Evolutionary conservation across 2,113 vertebrate species (phyloP), one percentile per base, ranked within the genome.

Genomic region (Hippocampus guttulatus): DNA sequence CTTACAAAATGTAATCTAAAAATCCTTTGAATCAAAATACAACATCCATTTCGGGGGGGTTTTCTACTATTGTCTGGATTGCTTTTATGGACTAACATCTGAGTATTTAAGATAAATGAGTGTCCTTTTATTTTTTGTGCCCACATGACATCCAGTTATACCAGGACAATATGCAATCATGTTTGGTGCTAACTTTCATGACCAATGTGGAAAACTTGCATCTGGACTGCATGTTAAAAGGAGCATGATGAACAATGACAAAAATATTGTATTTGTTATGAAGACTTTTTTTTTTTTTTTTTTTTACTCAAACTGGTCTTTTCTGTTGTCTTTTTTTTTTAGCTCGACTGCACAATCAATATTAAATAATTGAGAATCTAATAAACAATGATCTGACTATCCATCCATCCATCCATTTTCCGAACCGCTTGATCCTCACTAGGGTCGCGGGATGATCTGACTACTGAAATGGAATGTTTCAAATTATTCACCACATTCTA

Each of bases 181-280:
- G 41, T 79, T 79, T 70, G 86, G 79, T 85, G 83, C 81, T 85
- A 78, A 41, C 27, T 67, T 65, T 78, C 10, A 25, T 69, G 21
- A 71, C 69, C 30, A 25, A 55, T 9, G 38, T 49, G 2, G 55
- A 65, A 38, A 68, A 51, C 33, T 10, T 47, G 25, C 67, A 33
- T 67, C 30, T 68, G 18, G 49, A 76, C 73, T 69, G 77, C 67
- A 68, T 47, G 57, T 73, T 67, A 67, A 5, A 52, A 67, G 10
- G 40, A 51, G 25, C 47, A 78, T 16, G 60, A 49, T 49, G 52
- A 61, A 25, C 23, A 66, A 64, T 51, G 54, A 75, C 75, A 73
- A 83, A 81, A 73, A 60, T 27, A 25, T 75, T 60, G 71, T 54
- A 38, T 64, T 68, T 27, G 61, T 38, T 27, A 21, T 69, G 43